Base-by-base conservation (phyloP, 2,797 vertebrate species). In the Rhinatrema bivittatum region DNA sequence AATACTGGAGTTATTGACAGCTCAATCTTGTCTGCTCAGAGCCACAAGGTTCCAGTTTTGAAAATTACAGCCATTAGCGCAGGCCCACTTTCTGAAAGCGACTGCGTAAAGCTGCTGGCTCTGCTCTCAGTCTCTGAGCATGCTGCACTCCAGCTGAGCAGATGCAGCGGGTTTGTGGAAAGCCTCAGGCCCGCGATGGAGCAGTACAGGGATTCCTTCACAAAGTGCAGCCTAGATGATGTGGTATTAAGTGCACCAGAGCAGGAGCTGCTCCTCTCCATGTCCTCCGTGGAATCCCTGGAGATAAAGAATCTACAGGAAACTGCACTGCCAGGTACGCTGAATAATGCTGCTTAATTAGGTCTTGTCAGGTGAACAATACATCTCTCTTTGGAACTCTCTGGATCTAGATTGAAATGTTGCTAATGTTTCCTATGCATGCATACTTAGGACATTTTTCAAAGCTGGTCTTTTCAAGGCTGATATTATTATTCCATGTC, bases 221-320 rank as follows among this genome's bases (percentile, higher is more conserved):
- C 30, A 37, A 41, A 30, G 29, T 32, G 38, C 9, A 17, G 16
- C 29, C 12, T 72, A 16, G 1, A 1, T 3, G 3, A 7, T 0
- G 16, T 3, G 7, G 30, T 42, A 16, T 42, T 65, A 25, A 54
- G 32, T n/a, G 4, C 8, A 16, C 27, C 15, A 2, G 62, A 66
- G 23, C 50, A 59, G 36, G 26, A 53, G 24, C 13, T 62, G 31
- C 46, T 73, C 20, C 60, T 66, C 22, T 14, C 20, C 8, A 56
- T 70, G 38, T n/a, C 42, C 33, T 40, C 48, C 25, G 29, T 70
- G 45, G 53, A 56, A 26, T 45, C 43, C 20, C 50, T 70, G 7
- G 21, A 47, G 10, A 14, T 69, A 25, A 27, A 10, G n/a, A n/a
- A n/a, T n/a, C n/a, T n/a, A 11, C 22, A 11, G 11, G 25, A 8